phyloP scores from a whole-genome alignment of 2,888 invertebrate genomes.

The Caradrina kadenii region DNA sequence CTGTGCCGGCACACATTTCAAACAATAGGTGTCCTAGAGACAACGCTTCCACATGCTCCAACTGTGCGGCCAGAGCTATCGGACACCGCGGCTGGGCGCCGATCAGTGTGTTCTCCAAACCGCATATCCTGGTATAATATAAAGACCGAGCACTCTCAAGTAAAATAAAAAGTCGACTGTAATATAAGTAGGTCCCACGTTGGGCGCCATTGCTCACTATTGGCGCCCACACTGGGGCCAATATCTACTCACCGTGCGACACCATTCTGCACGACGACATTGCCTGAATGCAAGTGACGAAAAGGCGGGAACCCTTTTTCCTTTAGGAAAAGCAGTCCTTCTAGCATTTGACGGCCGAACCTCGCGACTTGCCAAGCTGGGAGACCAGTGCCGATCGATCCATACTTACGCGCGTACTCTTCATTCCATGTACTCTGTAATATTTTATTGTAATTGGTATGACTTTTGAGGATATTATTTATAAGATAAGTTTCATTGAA shows the following conservation, averaged over 20 bases:
- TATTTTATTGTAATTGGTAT: background rate
- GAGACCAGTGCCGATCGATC: conserved; percentile 92
- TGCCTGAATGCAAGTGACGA: conserved; percentile 96
- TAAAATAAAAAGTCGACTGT: too few species aligned
- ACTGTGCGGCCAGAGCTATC: conserved; percentile 77
- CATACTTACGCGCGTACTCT: conserved; percentile 94
- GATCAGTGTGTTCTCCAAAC: conserved; percentile 96
- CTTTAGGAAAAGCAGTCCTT: conserved; percentile 95
- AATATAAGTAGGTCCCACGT: conserved; percentile 4
- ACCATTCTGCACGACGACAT: conserved; percentile 97
- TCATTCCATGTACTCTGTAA: conserved; percentile 94
- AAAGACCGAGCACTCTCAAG: background rate
- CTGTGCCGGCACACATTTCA: conserved; percentile 97
- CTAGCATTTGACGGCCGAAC: conserved; percentile 96
- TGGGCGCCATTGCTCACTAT: conserved; percentile 28
- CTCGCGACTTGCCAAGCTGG: conserved; percentile 95
- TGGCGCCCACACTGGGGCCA: conserved; percentile 43
- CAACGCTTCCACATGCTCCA: conserved; percentile 88
- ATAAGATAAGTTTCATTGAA: background rate
- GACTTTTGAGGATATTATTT: background rate
- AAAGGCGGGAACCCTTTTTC: conserved; percentile 97
- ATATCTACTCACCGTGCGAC: conserved; percentile 93
- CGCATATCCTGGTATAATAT: conserved; percentile 92
- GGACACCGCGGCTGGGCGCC: conserved; percentile 92
- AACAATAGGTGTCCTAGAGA: conserved; percentile 96